Evolutionary conservation across 2,888 invertebrate genomes (phyloP), one percentile per base, ranked within the genome.

Genomic region (Antitype chi): DNA sequence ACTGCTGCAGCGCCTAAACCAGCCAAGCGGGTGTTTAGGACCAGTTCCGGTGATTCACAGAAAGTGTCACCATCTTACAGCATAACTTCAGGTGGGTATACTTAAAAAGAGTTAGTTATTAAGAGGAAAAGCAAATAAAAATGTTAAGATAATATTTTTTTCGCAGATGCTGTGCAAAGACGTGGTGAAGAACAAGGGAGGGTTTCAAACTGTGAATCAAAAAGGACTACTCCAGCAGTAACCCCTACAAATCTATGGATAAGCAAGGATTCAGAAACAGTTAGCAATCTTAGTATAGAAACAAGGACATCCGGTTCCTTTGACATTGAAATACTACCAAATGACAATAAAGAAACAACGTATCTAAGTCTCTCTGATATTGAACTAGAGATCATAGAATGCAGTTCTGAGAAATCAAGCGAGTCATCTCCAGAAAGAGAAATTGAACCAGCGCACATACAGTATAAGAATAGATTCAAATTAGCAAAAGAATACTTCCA

Each of bases 401-500:
- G 89, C 68, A 91, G 87, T 79, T 82, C 91, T 77, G 92, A 94
- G 25, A 91, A 88, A 76, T 89, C 92, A n/a, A 87, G 67, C 23
- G 93, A 94, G 86, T 85, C 92, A 13, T 89, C 92, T 25, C 92
- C 93, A n/a, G 92, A 93, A 84, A 89, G 85, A 76, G 89, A 90
- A 69, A 83, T 81, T 20, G 92, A 92, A 81, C 90, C 89, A 57
- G 90, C 90, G 60, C 91, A 94, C 17, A 90, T 91, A 64, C 94
- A 96, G 82, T 96, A 96, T 85, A 97, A 96, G 90, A 94, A 95
- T 81, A 93, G 97, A 59, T 97, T 97, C 79, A 94, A 95, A 90
- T 88, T 91, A 85, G 97, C 97, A 25, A 97, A 96, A 87, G 91
- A 96, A 89, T 97, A 94, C 84, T 97, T 97, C 79, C 95, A 97